Base-by-base conservation (phyloP, 2,888 invertebrate species). In the Eutolmus rufibarbis region DNA sequence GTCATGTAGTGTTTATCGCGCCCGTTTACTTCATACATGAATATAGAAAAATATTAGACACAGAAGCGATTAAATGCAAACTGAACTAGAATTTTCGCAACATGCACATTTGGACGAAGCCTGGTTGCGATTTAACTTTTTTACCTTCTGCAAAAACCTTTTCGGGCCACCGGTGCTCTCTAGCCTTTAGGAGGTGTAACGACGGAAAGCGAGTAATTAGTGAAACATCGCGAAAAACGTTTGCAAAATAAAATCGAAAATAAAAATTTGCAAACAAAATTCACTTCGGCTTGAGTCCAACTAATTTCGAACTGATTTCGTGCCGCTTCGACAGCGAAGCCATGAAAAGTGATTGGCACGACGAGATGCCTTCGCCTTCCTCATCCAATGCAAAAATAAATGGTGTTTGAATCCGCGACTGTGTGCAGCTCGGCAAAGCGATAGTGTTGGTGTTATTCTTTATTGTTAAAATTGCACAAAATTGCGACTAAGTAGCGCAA, bases 401-500 rank as follows among this genome's bases (percentile, higher is more conserved):
- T 84, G 23, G 31, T 84, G n/a, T 66, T 84, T 66, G 28, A 46
- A 46, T 56, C 9, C 14, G 9, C 66, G 66, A 9, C 56, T 84
- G 19, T 84, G 40, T 40, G 40, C 34, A n/a, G 34, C 84, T 37
- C 37, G 23, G 23, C 66, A 4, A 9, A 43, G 28, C 3, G n/a
- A 19, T 46, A 46, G 84, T 84, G 66, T 23, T 74, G 66, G 84
- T 84, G 84, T 23, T 40, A 66, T 84, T 84, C 84, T 84, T 66
- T 84, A 84, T 84, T 84, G 66, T 40, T 66, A 84, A 84, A 84
- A 66, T 84, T 66, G 74, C 66, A 66, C 66, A 57, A 84, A 66
- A 84, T 66, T 40, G 31, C 57, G 84, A 46, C 40, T 37, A 74
- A 74, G 34, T 66, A 84, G 66, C 37, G 74, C 57, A 43, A 66